A percentile compares a stretch with the other conserved stretches of the same genome.
Evolutionary conservation across 1,140 invertebrate species (phyloP).

Genomic region (Drosophila lowei): DNA sequence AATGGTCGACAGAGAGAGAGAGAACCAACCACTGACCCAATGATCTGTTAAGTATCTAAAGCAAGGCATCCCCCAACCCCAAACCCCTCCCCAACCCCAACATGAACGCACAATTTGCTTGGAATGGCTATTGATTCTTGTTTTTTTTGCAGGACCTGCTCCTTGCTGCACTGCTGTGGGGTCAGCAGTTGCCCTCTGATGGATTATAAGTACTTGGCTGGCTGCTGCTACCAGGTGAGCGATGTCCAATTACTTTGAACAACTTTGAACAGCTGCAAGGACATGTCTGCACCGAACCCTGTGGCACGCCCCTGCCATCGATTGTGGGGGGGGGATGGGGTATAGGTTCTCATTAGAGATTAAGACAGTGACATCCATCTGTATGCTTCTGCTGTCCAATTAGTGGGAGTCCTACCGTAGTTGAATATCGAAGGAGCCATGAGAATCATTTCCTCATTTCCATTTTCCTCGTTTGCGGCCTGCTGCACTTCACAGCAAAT

Average conservation of each 20-base stretch:
- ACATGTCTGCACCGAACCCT: slow-evolving; percentile 43
- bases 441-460: slow-evolving; percentile 7
- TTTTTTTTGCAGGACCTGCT: not conserved
- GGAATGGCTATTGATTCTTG: not conserved
- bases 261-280: slow-evolving; percentile 50
- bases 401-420: not conserved
- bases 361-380: too few species aligned
- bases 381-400: too few species aligned
- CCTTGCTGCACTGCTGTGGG: not conserved
- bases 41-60: slow-evolving; percentile 54
- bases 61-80: slow-evolving; percentile 11
- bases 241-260: slow-evolving; percentile 52
- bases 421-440: slow-evolving; percentile 24
- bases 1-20: not conserved
- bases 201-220: slow-evolving; percentile 26
- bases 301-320: too few species aligned
- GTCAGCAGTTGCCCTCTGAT: slow-evolving; percentile 24
- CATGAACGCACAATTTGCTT: slow-evolving; percentile 7
- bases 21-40: slow-evolving; percentile 35
- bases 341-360: too few species aligned
- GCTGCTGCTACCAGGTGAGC: slow-evolving; percentile 30
- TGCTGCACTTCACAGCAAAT: slow-evolving; percentile 41
- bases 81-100: slow-evolving; percentile 16
- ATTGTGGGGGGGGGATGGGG: too few species aligned
- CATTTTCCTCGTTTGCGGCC: slow-evolving; percentile 34